Conservation (phyloP, 2,113 vertebrate genomes). For the Atrichornis clamosus region DNA sequence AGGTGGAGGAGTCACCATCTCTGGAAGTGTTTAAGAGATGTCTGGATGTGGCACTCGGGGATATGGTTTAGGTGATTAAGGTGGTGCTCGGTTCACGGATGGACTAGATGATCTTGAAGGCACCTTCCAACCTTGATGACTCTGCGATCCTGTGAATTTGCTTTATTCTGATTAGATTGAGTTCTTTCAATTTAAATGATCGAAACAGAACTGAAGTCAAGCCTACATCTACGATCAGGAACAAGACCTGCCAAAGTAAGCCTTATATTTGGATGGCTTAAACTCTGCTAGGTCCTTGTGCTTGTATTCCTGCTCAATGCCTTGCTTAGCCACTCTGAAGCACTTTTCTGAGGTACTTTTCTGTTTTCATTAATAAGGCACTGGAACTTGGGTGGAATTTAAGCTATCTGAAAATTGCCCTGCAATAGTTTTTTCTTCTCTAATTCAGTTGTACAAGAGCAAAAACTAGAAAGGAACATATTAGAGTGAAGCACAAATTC, state of each 20-base stretch:
- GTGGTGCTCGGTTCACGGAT: not conserved
- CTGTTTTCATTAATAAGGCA: slow-evolving; percentile 17
- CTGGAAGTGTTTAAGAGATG: not conserved
- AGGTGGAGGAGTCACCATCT: not conserved
- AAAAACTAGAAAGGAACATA: not conserved
- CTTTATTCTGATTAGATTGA: not conserved
- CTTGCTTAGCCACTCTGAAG: not conserved
- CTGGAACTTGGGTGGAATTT: slow-evolving; percentile 26
- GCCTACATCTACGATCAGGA: not conserved
- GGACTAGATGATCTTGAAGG: not conserved
- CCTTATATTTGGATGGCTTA: not conserved
- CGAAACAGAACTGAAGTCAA: not conserved
- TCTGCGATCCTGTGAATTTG: not conserved
- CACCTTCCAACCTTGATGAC: not conserved
- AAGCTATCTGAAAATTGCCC: slow-evolving; percentile 19
- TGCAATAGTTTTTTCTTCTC: not conserved
- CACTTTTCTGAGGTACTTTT: not conserved
- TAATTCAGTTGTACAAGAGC: not conserved
- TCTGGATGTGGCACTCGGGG: not conserved
- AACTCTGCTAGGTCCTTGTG: not conserved
- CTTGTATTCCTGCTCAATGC: not conserved
- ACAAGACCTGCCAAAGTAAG: not conserved
- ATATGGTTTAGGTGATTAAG: not conserved
- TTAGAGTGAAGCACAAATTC: not conserved
- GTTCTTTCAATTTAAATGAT: not conserved